These are phyloP conservation scores for Drosophila leonis DNA, from an alignment of 2,888 invertebrate genomes.

Conservation along the genomic window DNA sequence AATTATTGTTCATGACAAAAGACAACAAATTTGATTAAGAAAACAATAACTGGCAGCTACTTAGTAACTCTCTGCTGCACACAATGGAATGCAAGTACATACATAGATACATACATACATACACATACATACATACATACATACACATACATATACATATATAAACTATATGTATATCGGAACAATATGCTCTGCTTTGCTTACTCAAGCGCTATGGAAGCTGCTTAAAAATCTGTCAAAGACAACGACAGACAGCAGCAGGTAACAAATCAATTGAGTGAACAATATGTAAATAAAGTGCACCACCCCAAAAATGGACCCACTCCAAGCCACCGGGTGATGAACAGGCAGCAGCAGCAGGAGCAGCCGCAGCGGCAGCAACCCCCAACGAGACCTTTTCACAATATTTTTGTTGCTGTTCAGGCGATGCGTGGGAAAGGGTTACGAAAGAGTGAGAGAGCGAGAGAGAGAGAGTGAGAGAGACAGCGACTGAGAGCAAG, in stretches of 20 bases:
- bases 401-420: slow-evolving; percentile 36
- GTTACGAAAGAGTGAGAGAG: slow-evolving; percentile 20
- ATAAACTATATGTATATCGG: background rate
- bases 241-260: slow-evolving; percentile 64
- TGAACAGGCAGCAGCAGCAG: background rate
- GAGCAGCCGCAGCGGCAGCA: slow-evolving; percentile 1
- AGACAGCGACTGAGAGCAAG: too few relatives aligned
- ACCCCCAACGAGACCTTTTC: slow-evolving; percentile 17
- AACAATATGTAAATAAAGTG: slow-evolving; percentile 77
- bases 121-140: background rate
- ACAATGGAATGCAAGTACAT: background rate
- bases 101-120: background rate
- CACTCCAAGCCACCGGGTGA: background rate
- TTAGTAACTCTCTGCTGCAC: background rate
- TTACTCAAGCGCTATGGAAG: slow-evolving; percentile 59
- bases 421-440: slow-evolving; percentile 47
- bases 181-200: slow-evolving; percentile 29
- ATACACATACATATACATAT: background rate
- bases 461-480: background rate
- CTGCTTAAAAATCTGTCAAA: slow-evolving; percentile 75
- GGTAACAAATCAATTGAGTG: slow-evolving; percentile 81
- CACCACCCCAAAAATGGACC: slow-evolving; percentile 24
- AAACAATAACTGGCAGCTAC: slow-evolving; percentile 6
- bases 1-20: background rate
- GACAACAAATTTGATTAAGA: background rate